phyloP scores from a whole-genome alignment of 2,113 vertebrate species.

The Tringa solitaria region DNA sequence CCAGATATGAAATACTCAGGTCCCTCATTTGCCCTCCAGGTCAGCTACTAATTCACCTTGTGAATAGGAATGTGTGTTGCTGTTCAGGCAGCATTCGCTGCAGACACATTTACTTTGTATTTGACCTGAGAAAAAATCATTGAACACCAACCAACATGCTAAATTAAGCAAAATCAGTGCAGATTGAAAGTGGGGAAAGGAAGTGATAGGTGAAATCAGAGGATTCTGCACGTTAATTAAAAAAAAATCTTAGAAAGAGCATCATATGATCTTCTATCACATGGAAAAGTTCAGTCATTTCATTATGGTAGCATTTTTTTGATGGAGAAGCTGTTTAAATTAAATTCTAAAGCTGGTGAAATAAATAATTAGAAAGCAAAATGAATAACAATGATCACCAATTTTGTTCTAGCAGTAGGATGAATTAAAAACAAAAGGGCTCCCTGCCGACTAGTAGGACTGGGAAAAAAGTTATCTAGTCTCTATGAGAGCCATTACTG shows the following conservation, averaged over 20 bases:
- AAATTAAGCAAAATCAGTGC: not conserved
- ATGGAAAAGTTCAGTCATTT: not conserved
- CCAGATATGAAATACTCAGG: not conserved
- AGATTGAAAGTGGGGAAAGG: not conserved
- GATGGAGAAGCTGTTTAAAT: not conserved
- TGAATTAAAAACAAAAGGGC: not conserved
- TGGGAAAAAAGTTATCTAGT: not conserved
- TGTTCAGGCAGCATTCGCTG: not conserved
- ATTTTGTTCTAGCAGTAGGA: not conserved
- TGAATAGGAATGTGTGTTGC: not conserved
- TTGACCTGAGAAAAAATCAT: not conserved
- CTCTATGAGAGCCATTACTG: not conserved
- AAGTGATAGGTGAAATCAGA: not conserved
- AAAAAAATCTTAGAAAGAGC: not conserved
- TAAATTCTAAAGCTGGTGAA: not conserved
- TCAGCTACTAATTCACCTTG: not conserved
- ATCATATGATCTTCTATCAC: not conserved
- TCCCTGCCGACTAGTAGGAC: not conserved
- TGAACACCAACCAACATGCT: not conserved
- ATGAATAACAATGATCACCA: not conserved
- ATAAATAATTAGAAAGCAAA: not conserved
- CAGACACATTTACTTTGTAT: not conserved
- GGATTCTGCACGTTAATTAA: not conserved
- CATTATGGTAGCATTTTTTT: not conserved
- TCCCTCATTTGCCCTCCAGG: not conserved